Percentiles rank a stretch among this genome's conserved stretches.
Evolutionary conservation across 2,888 invertebrate genomes (phyloP).

Genomic region (Epicampocera succincta): DNA sequence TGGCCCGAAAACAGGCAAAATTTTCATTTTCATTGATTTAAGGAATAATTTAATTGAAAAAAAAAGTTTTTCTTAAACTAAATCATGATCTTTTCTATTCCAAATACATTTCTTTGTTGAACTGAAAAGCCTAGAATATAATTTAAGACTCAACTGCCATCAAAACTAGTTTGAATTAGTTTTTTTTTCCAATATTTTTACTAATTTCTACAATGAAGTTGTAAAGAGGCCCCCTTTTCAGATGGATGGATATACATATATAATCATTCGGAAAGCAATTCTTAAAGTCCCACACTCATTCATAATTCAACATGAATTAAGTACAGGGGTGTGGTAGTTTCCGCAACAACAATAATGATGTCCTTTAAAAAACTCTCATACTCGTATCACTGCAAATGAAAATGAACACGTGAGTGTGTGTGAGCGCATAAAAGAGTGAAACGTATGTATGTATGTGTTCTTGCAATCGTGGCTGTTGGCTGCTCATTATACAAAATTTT

Average conservation of each 20-base stretch:
- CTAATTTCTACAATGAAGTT: too few species aligned
- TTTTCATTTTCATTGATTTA: too few species aligned
- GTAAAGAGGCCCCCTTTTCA: constrained; percentile 13
- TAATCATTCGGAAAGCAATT: neutral
- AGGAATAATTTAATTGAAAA: too few species aligned
- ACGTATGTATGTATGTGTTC: constrained; percentile 17
- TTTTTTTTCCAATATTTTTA: neutral
- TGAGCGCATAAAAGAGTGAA: neutral
- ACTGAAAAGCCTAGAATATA: too few species aligned
- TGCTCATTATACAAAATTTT: constrained; percentile 70
- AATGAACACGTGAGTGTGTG: neutral
- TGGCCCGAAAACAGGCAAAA: too few species aligned
- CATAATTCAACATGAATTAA: constrained; percentile 47
- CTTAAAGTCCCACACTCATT: constrained; percentile 31
- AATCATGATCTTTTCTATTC: too few species aligned
- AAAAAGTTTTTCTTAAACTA: too few species aligned
- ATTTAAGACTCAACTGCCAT: too few species aligned
- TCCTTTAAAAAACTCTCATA: constrained; percentile 58
- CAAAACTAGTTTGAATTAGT: too few species aligned
- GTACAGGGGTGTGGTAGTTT: constrained; percentile 61
- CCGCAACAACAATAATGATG: constrained; percentile 62
- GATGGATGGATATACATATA: neutral
- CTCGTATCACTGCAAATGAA: constrained; percentile 35
- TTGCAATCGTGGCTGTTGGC: constrained; percentile 63
- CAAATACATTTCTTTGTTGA: too few species aligned